Conservation (phyloP, 2,888 invertebrate species). For the Emmelina monodactyla region DNA sequence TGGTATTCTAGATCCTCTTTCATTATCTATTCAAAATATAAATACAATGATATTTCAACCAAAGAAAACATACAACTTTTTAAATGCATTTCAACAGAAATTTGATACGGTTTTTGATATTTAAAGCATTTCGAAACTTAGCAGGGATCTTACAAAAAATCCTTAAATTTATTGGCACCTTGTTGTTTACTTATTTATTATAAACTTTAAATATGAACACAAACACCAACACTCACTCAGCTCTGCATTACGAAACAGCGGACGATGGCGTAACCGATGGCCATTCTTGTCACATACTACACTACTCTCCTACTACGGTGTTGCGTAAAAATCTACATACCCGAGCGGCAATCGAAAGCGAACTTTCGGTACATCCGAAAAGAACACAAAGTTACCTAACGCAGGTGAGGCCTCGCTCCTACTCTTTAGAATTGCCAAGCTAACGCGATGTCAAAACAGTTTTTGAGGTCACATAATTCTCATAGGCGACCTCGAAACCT, state of each 20-base stretch:
- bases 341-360: neutral
- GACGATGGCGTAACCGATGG: neutral
- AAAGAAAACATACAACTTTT: too few species aligned
- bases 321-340: constrained; percentile 1
- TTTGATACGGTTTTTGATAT: neutral
- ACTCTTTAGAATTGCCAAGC: constrained; percentile 23
- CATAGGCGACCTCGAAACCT: constrained; percentile 34
- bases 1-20: neutral
- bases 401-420: constrained; percentile 1
- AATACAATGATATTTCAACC: neutral
- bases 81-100: neutral
- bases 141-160: neutral
- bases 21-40: neutral
- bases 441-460: constrained; percentile 23
- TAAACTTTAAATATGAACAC: neutral
- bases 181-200: neutral
- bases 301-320: neutral
- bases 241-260: neutral
- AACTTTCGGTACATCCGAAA: constrained; percentile 2
- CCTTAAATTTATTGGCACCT: neutral
- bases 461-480: constrained; percentile 42
- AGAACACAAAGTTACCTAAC: constrained; percentile 21
- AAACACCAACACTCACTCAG: neutral
- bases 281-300: neutral
- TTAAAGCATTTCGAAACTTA: neutral